A percentile compares a stretch with the other conserved stretches of the same genome.
Conservation (phyloP, 1,140 invertebrate genomes). For the Papilio helenus region DNA sequence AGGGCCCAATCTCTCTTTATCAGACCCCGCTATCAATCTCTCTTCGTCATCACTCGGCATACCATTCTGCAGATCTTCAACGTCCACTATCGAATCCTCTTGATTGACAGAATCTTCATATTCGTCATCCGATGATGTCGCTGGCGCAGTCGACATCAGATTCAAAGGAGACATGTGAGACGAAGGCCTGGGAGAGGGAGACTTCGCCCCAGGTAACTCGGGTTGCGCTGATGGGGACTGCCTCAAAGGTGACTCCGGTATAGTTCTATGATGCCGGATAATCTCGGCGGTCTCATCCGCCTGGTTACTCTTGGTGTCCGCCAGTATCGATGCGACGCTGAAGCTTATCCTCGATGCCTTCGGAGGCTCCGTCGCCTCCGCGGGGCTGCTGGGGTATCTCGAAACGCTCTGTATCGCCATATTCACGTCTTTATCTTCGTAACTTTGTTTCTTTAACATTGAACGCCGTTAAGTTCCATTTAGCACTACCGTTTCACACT, state of each 20-base stretch:
- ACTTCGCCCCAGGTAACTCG: slow-evolving; percentile 75
- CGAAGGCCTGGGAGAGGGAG: slow-evolving; percentile 62
- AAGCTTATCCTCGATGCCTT: slow-evolving; percentile 86
- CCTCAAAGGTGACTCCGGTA: slow-evolving; percentile 76
- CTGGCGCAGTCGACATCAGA: slow-evolving; percentile 66
- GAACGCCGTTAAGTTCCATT: slow-evolving; percentile 55
- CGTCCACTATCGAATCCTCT: slow-evolving; percentile 87
- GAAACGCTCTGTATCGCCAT: slow-evolving; percentile 83
- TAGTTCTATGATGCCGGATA: slow-evolving; percentile 76
- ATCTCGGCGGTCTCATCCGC: slow-evolving; percentile 76
- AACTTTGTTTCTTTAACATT: slow-evolving; percentile 81
- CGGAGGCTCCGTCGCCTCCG: slow-evolving; percentile 83
- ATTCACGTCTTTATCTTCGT: slow-evolving; percentile 80
- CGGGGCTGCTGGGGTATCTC: slow-evolving; percentile 81
- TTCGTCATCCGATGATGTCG: slow-evolving; percentile 84
- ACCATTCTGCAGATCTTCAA: slow-evolving; percentile 86
- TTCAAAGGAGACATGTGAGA: slow-evolving; percentile 74
- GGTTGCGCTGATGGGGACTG: slow-evolving; percentile 76
- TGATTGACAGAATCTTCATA: slow-evolving; percentile 85
- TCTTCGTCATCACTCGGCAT: slow-evolving; percentile 75
- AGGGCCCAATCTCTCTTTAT: slow-evolving; percentile 79
- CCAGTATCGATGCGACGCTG: slow-evolving; percentile 87
- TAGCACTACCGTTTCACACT: slow-evolving; percentile 42
- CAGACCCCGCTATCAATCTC: slow-evolving; percentile 63
- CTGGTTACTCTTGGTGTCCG: slow-evolving; percentile 84